Percentiles rank a stretch among this genome's conserved stretches.
These are phyloP conservation scores for Corythornis leucogaster DNA, from an alignment of 2,797 vertebrate genomes.

Conservation along the genomic window DNA sequence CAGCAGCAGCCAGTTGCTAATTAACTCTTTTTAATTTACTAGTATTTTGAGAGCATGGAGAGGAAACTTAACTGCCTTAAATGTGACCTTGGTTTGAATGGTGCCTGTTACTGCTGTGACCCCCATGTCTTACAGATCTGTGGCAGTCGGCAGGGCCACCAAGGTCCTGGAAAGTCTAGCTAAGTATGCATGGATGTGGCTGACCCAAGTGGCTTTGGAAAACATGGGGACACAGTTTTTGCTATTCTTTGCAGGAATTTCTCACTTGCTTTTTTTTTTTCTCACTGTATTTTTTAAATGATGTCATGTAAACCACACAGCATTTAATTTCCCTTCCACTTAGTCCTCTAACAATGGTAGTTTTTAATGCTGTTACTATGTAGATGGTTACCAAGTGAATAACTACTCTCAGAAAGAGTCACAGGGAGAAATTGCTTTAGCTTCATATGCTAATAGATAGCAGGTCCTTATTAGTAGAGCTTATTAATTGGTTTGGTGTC, in stretches of 20 bases:
- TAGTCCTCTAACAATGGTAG: background rate
- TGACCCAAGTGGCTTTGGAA: background rate
- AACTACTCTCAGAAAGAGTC: conserved; percentile 34
- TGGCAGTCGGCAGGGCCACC: background rate
- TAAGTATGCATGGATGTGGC: background rate
- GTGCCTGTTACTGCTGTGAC: background rate
- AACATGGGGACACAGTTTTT: background rate
- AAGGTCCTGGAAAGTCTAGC: background rate
- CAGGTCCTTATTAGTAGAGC: conserved; percentile 23
- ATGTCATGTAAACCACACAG: background rate
- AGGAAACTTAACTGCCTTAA: background rate
- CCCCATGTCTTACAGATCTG: background rate
- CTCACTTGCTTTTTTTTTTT: background rate
- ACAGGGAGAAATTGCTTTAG: conserved; percentile 37
- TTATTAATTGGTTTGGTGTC: conserved; percentile 57
- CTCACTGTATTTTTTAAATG: background rate
- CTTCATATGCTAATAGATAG: conserved; percentile 33
- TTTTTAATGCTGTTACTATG: conserved; percentile 31
- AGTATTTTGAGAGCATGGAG: background rate
- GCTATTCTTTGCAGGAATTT: background rate
- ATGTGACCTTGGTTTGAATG: background rate
- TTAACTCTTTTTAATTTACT: background rate
- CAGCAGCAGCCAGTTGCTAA: background rate
- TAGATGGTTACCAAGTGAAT: conserved; percentile 33
- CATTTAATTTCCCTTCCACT: background rate